phyloP scores from a whole-genome alignment of 2,888 invertebrate species.

The Lampropteryx suffumata region DNA sequence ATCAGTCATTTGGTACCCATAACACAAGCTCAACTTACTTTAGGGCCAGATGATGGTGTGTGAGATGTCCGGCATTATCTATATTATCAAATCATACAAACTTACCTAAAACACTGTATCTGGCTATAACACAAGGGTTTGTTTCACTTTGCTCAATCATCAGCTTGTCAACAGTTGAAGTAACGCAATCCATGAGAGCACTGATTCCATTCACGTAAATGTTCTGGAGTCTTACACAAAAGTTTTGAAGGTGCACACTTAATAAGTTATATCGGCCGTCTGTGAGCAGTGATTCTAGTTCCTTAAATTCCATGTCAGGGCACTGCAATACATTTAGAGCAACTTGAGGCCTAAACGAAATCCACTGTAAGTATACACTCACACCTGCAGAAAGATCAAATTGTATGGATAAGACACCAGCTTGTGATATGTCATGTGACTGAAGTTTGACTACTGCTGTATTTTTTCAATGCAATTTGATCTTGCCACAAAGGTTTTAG shows the following conservation, averaged over 20 bases:
- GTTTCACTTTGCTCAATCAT: conserved; percentile 79
- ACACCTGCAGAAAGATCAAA: too few species aligned
- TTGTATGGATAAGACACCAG: too few species aligned
- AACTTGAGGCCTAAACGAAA: too few species aligned
- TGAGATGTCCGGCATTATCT: too few species aligned
- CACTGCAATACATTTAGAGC: conserved; percentile 69
- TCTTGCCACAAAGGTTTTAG: too few species aligned
- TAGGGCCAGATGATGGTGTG: too few species aligned
- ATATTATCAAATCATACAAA: neutral
- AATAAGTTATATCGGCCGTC: conserved; percentile 83
- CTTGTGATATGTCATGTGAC: too few species aligned
- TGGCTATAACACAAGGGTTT: conserved; percentile 79
- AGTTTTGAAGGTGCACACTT: conserved; percentile 81
- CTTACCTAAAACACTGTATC: conserved; percentile 86
- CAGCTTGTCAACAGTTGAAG: conserved; percentile 82
- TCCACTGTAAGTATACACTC: too few species aligned
- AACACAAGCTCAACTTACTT: too few species aligned
- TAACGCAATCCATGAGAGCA: conserved; percentile 85
- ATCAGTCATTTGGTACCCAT: too few species aligned
- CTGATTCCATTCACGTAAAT: conserved; percentile 85
- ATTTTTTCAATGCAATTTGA: too few species aligned
- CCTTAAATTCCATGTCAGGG: conserved; percentile 89
- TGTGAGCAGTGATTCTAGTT: conserved; percentile 85
- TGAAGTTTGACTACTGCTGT: too few species aligned
- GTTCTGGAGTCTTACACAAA: conserved; percentile 82